phyloP scores from a whole-genome alignment of 2,888 invertebrate species.

The Crocallis elinguaria region DNA sequence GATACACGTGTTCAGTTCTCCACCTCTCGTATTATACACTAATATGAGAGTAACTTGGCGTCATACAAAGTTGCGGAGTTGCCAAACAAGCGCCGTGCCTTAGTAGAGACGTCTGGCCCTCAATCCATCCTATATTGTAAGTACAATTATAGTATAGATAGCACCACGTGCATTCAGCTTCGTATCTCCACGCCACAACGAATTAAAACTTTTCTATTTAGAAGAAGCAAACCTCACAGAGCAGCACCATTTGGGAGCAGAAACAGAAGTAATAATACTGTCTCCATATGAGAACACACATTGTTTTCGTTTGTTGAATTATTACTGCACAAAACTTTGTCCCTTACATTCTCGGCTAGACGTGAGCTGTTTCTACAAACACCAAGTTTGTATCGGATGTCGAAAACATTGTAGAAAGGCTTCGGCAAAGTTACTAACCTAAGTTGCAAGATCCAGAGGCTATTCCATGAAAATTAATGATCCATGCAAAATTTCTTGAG shows the following conservation, averaged over 20 bases:
- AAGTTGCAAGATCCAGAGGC: constrained; percentile 41
- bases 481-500: constrained; percentile 39
- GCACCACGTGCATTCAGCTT: constrained; percentile 5
- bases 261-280: constrained; percentile 51
- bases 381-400: constrained; percentile 32
- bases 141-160: background rate
- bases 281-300: constrained; percentile 52
- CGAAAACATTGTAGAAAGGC: constrained; percentile 31
- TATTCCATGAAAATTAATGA: constrained; percentile 42
- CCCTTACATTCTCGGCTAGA: constrained; percentile 45
- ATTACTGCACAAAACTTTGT: constrained; percentile 49
- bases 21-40: constrained; percentile 26
- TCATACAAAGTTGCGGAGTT: constrained; percentile 50
- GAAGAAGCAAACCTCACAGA: constrained; percentile 56
- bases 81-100: constrained; percentile 47
- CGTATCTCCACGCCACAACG: constrained; percentile 48
- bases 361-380: constrained; percentile 42
- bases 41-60: constrained; percentile 46
- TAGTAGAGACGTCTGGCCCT: constrained; percentile 35
- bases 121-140: constrained; percentile 27
- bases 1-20: background rate
- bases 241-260: constrained; percentile 49
- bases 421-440: constrained; percentile 34
- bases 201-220: constrained; percentile 75
- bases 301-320: constrained; percentile 57